Base-by-base conservation (phyloP, 1,140 invertebrate species). In the Zaprionus ghesquierei region DNA sequence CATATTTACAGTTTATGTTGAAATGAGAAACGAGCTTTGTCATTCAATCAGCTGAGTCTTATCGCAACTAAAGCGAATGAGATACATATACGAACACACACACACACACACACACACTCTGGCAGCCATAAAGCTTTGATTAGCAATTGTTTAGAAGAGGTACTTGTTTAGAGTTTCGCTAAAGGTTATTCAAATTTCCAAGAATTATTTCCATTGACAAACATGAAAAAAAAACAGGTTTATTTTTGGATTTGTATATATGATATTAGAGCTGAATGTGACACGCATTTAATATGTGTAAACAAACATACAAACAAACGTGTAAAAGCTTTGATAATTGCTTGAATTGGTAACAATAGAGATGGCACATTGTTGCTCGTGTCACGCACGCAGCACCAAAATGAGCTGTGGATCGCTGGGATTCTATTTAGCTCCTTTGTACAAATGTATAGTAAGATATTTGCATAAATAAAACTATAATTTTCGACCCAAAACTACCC, bases 41-140 rank as follows among this genome's bases (percentile, higher is more conserved):
- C 70, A 73, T 61, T 69, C 56, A 41, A 71, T 46, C 61, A 64
- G 31, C 29, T 20, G 31, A 38, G 23, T 55, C 64, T 73, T 73
- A 73, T 73, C 70, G 50, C 55, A 70, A n/a, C 5, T 50, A 56
- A 15, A 56, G 20, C 31, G 35, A 71, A 53, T 50, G 25, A 33
- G 33, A 50, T 53, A 46, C 8, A 23, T 41, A 66, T 25, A 35
- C 50, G n/a, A n/a, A 31, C 55, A 49, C 53, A 46, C 13, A 46
- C 33, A 27, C 27, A 41, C 10, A 61, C 38, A 27, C n/a, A 15
- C 49, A 54, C 49, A 51, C 10, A 27, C n/a, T 27, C 35, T 38
- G 13, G 20, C 8, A 3, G 18, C 9, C 15, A 3, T 3, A 22
- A 18, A 46, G 18, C 41, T 46, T 10, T 18, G 41, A 46, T 20